Evolutionary conservation across 2,113 vertebrate genomes (phyloP), one percentile per base, ranked within the genome.

Genomic region (Boleophthalmus pectinirostris): DNA sequence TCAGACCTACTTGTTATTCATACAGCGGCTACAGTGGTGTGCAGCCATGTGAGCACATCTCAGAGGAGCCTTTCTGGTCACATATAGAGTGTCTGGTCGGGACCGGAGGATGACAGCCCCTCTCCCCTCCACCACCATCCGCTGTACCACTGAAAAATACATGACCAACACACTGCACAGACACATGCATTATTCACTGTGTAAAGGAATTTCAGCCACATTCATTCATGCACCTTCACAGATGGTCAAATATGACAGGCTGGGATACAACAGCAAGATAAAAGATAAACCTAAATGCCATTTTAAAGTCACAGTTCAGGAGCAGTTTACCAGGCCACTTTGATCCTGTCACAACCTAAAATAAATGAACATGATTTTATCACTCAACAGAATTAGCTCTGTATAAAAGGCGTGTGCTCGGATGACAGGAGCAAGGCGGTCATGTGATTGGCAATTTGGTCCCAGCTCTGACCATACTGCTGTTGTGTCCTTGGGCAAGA

Each of bases 1-100:
- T 81, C 80, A 69, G 53, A 84, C 80, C 82, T 89, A 84, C 80
- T 90, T 92, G 88, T 76, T 85, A 91, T 92, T 89, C 89, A 90
- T 90, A 82, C 81, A 78, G 83, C n/a, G 75, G 77, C 81, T 87
- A 80, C 82, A 81, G 86, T 71, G 82, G 77, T 83, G 77, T 85
- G 83, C 83, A 87, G 85, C 79, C 76, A 81, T 71, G 78, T 77
- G 65, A 81, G 74, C 83, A 88, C 82, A 89, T 82, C 82, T 87
- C 87, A 80, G 75, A 54, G 75, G 86, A 89, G 82, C 67, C 23
- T 66, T 61, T 79, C 69, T 82, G 74, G 86, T 84, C 83, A 86
- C 77, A 87, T 80, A 88, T 80, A 88, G 75, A 51, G 47, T 80
- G 81, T 82, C 81, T 80, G 66, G 78, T 70, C 67, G 57, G 33